phyloP scores from a whole-genome alignment of 2,797 vertebrate species.

The Gadopsis marmoratus region DNA sequence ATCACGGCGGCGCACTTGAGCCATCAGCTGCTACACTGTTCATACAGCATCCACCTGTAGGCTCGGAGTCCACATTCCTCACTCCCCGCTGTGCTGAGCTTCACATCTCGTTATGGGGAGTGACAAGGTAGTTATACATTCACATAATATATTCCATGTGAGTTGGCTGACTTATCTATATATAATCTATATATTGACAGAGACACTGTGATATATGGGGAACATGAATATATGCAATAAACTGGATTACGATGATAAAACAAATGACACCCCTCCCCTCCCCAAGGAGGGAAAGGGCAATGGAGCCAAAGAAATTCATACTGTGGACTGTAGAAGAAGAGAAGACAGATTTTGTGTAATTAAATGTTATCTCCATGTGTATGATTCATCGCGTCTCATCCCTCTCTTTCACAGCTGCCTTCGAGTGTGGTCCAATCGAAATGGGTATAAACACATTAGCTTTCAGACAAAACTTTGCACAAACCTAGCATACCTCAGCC shows the following conservation, averaged over 20 bases:
- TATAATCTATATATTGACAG: background rate
- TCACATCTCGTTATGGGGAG: background rate
- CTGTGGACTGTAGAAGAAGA: background rate
- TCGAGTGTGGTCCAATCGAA: background rate
- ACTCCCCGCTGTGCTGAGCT: background rate
- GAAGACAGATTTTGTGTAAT: slow-evolving; percentile 16
- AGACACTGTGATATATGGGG: background rate
- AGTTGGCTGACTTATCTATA: background rate
- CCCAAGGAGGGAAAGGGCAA: background rate
- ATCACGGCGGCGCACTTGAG: background rate
- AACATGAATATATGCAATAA: background rate
- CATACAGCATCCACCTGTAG: too few species aligned
- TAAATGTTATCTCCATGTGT: slow-evolving; percentile 3
- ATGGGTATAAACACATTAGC: background rate
- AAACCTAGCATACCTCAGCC: background rate
- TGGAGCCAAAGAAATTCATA: background rate
- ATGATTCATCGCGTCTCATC: background rate
- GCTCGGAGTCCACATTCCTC: background rate
- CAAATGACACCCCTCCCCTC: background rate
- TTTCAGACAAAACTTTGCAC: background rate
- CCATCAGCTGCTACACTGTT: background rate
- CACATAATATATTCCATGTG: background rate
- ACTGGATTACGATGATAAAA: background rate
- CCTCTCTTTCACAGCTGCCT: background rate
- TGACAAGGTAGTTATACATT: background rate